A percentile compares a stretch with the other conserved stretches of the same genome.
Evolutionary conservation across 1,140 invertebrate species (phyloP).

Genomic region (Nomia melanderi): DNA sequence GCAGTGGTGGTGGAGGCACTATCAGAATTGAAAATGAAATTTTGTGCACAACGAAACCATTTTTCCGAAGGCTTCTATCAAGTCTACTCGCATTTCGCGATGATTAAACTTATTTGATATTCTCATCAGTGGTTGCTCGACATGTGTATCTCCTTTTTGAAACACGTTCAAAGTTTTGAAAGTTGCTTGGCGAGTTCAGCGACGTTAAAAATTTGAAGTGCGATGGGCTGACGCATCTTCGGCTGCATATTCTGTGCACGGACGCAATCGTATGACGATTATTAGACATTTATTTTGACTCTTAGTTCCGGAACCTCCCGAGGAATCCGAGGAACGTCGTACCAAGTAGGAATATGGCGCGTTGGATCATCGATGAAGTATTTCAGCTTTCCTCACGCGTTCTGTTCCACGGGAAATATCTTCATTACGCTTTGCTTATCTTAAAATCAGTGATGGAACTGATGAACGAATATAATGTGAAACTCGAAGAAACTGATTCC

Average conservation of each 20-base stretch:
- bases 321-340: not conserved
- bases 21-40: no score
- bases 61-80: not conserved
- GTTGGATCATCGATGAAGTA: not conserved
- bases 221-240: not conserved
- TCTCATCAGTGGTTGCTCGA: not conserved
- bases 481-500: no score
- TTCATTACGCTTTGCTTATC: not conserved
- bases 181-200: not conserved
- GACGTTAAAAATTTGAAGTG: not conserved
- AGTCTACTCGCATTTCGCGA: not conserved
- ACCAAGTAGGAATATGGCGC: not conserved
- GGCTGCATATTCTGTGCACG: not conserved
- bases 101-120: not conserved
- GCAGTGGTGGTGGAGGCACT: no score
- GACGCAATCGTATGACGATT: not conserved
- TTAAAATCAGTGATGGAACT: no score
- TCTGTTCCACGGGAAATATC: not conserved
- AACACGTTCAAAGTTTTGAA: not conserved
- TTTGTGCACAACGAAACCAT: not conserved
- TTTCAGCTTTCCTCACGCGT: not conserved
- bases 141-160: no score
- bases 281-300: not conserved
- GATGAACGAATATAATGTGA: no score
- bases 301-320: not conserved